Evolutionary conservation across 2,113 vertebrate genomes (phyloP).

Genomic region (Crypturellus undulatus): DNA sequence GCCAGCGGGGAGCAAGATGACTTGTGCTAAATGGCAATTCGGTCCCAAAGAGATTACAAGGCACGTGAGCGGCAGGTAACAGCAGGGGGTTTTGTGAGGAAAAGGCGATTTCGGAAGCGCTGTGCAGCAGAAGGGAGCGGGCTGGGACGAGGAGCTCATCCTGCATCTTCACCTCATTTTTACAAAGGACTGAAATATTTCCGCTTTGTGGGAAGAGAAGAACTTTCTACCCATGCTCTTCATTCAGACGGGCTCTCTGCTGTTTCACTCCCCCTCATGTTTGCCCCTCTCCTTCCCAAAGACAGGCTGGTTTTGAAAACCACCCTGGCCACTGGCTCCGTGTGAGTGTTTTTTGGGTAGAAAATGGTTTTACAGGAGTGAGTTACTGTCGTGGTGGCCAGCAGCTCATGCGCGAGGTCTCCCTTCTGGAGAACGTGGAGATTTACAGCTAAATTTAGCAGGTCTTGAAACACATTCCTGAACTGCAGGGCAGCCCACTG

Average conservation of each 20-base stretch:
- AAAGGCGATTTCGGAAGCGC: background rate
- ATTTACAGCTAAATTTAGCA: conserved; percentile 26
- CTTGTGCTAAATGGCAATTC: background rate
- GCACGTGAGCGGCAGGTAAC: background rate
- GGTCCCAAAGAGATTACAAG: background rate
- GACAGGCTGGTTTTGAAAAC: background rate
- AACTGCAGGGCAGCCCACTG: background rate
- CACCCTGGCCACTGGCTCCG: background rate
- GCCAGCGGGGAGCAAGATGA: background rate
- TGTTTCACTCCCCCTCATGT: background rate
- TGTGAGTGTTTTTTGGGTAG: background rate
- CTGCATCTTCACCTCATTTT: background rate
- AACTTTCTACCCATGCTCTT: background rate
- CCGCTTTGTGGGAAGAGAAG: background rate
- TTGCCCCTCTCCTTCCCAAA: accelerated
- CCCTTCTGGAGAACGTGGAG: conserved; percentile 33
- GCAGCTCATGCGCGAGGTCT: background rate
- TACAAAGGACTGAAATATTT: background rate
- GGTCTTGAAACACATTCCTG: background rate
- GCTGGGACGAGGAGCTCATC: background rate
- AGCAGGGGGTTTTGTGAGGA: background rate
- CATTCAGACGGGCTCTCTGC: accelerated
- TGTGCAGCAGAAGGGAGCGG: background rate
- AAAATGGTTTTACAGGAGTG: conserved; percentile 8
- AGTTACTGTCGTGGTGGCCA: conserved; percentile 27